Evolutionary conservation across 2,113 vertebrate species (phyloP).

Genomic region (Deroptyus accipitrinus): DNA sequence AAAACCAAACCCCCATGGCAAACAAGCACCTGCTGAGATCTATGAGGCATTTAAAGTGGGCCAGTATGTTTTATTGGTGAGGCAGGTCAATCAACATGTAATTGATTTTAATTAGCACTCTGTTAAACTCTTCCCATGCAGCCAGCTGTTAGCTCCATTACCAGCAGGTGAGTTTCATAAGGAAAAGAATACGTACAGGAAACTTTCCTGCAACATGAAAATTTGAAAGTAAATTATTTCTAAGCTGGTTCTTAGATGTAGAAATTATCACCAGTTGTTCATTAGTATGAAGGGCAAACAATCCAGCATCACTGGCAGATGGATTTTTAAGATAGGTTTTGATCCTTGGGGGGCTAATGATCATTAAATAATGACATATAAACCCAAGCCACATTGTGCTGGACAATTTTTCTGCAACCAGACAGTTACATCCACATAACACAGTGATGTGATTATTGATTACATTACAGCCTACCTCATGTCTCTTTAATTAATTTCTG

Average conservation of each 20-base stretch:
- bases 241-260: not conserved
- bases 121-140: not conserved
- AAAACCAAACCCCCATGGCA: not conserved
- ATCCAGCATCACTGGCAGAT: not conserved
- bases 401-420: not conserved
- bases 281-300: not conserved
- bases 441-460: conserved; percentile 47
- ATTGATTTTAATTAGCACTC: conserved; percentile 71
- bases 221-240: conserved; percentile 45
- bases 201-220: conserved; percentile 42
- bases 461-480: conserved; percentile 15
- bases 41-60: conserved; percentile 57
- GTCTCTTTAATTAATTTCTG: conserved; percentile 54
- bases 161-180: conserved; percentile 26
- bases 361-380: conserved; percentile 28
- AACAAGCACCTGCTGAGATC: conserved; percentile 8
- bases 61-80: conserved; percentile 61
- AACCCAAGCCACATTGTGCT: conserved; percentile 15
- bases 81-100: conserved; percentile 69
- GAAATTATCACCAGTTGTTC: conserved; percentile 21
- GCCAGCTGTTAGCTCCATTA: conserved; percentile 64
- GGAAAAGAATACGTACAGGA: conserved; percentile 33
- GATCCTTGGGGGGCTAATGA: not conserved
- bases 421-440: not conserved
- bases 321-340: conserved; percentile 17